phyloP scores from a whole-genome alignment of 1,140 invertebrate species.

The Conus betulinus region DNA sequence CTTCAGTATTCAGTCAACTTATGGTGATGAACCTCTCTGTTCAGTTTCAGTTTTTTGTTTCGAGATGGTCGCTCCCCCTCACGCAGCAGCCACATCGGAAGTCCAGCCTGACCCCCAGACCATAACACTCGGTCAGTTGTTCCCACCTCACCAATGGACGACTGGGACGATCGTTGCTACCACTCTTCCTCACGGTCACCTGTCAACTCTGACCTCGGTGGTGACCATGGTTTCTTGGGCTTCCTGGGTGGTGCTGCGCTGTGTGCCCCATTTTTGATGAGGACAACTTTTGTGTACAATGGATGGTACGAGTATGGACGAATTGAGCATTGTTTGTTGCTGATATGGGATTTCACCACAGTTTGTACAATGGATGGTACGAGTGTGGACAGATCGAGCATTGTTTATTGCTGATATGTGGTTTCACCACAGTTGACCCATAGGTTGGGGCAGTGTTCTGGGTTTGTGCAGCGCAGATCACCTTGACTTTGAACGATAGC shows the following conservation, averaged over 20 bases:
- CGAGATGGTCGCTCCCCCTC: constrained; percentile 38
- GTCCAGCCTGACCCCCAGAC: constrained; percentile 13
- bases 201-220: background rate
- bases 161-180: background rate
- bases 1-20: background rate
- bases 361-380: too few relatives aligned
- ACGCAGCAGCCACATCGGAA: background rate
- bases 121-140: background rate
- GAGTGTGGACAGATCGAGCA: too few relatives aligned
- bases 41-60: constrained; percentile 52
- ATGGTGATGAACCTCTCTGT: constrained; percentile 1
- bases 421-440: too few relatives aligned
- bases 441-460: too few relatives aligned
- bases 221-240: background rate
- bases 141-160: background rate
- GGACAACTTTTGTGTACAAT: too few relatives aligned
- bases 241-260: constrained; percentile 21
- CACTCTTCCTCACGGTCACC: too few relatives aligned
- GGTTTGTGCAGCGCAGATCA: too few relatives aligned
- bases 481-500: too few relatives aligned
- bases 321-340: too few relatives aligned
- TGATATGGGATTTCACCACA: too few relatives aligned
- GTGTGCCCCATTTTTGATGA: background rate
- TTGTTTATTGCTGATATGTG: too few relatives aligned
- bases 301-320: too few relatives aligned